Base-by-base conservation (phyloP, 1,140 invertebrate species). In the Prorops nasuta region DNA sequence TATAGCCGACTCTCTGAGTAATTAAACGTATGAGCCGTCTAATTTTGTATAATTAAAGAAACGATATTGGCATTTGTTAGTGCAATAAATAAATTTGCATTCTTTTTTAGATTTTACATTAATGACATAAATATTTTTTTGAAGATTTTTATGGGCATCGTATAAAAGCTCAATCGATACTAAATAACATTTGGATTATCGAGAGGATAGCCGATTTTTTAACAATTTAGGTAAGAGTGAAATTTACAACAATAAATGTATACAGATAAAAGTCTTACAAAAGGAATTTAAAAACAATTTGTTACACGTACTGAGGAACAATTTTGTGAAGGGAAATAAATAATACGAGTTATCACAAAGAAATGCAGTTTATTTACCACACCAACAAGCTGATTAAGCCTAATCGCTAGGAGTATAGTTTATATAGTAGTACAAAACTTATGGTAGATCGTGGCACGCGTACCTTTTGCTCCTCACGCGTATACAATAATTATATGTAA, bases 361-460 rank as follows among this genome's bases (percentile, higher is more conserved):
- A 60, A 77, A 73, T 73, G 67, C 68, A 74, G 66, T 77, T 76
- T 76, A 75, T 76, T 77, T 65, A 74, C 66, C 72, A 77, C 72
- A 74, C 68, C 60, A 65, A 73, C 67, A 77, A 74, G 70, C 66
- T 69, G 63, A 71, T 66, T 56, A 67, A 67, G 57, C 50, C 64
- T 64, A 69, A 49, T 55, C 43, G 39, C 57, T 66, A 63, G 54
- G 49, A 64, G 56, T 64, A 52, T 62, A n/a, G n/a, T n/a, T n/a
- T n/a, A n/a, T n/a, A n/a, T n/a, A n/a, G 52, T 57, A 61, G 56
- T 69, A 71, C 54, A 69, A 66, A 69, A 56, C 35, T 47, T 50
- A 31, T 48, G 4, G 10, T 28, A 28, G 24, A 28, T 28, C 24
- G 24, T 28, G 24, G 24, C 24, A 28, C 24, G 24, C 24, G 24